These are phyloP conservation scores for Marisa cornuarietis DNA, from an alignment of 1,140 invertebrate species.

Conservation along the genomic window DNA sequence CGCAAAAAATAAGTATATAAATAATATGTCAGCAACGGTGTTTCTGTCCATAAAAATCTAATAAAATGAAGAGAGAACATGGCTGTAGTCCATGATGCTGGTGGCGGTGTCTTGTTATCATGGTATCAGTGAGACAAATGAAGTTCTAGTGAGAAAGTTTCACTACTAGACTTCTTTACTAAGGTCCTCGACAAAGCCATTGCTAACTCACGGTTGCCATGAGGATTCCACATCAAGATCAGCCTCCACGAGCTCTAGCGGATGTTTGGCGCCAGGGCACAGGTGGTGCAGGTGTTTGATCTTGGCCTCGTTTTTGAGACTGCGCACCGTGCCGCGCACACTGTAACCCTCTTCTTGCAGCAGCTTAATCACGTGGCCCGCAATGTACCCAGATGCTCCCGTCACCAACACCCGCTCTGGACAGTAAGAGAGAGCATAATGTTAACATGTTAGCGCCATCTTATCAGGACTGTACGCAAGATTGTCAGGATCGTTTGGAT, in stretches of 20 bases:
- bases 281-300: slow-evolving; percentile 64
- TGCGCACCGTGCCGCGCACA: slow-evolving; percentile 71
- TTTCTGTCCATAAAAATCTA: neutral
- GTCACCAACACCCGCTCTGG: slow-evolving; percentile 69
- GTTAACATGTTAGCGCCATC: too few relatives aligned
- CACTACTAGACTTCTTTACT: too few relatives aligned
- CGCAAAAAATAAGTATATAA: neutral
- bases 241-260: slow-evolving; percentile 66
- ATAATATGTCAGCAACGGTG: neutral
- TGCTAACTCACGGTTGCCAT: slow-evolving; percentile 56
- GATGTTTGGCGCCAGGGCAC: slow-evolving; percentile 65
- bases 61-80: neutral
- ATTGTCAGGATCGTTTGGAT: too few relatives aligned
- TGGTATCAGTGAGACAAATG: neutral
- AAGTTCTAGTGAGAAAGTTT: neutral
- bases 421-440: too few relatives aligned
- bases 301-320: slow-evolving; percentile 65
- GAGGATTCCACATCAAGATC: slow-evolving; percentile 59
- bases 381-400: slow-evolving; percentile 71
- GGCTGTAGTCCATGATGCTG: too few relatives aligned
- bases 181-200: neutral
- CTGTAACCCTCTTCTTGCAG: slow-evolving; percentile 68
- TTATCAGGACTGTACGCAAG: too few relatives aligned
- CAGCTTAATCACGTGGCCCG: slow-evolving; percentile 69
- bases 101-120: neutral